Evolutionary conservation across 2,113 vertebrate species (phyloP).

Genomic region (Notothenia coriiceps): DNA sequence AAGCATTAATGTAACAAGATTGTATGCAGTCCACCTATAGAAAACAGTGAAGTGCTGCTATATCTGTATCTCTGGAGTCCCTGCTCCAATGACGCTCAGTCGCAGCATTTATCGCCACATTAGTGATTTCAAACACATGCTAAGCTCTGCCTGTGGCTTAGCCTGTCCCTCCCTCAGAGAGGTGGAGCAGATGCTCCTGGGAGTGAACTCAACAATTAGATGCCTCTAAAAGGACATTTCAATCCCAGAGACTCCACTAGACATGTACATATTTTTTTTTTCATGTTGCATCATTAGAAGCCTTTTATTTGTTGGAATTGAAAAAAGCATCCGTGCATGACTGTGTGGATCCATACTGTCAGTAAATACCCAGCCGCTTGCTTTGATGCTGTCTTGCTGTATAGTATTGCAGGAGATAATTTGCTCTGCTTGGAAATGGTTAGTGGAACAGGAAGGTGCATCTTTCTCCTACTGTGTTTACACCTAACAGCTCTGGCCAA

Average conservation of each 20-base stretch:
- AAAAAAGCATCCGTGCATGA: neutral
- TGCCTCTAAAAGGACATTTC: conserved; percentile 40
- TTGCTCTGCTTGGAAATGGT: conserved; percentile 3
- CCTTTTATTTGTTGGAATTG: conserved; percentile 14
- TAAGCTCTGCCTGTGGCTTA: conserved; percentile 45
- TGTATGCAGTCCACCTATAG: conserved; percentile 25
- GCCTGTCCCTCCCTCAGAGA: conserved; percentile 26
- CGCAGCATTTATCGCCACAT: conserved; percentile 50
- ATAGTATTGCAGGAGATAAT: conserved; percentile 19
- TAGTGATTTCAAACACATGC: conserved; percentile 53
- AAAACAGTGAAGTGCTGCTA: conserved; percentile 10
- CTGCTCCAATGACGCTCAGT: conserved; percentile 33
- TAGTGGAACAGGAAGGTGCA: conserved; percentile 8
- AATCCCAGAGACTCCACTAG: conserved; percentile 20
- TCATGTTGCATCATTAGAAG: conserved; percentile 4
- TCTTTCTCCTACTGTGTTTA: conserved; percentile 11
- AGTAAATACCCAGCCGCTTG: neutral
- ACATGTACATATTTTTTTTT: neutral
- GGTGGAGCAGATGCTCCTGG: conserved; percentile 22
- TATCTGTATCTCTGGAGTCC: neutral
- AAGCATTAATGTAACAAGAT: conserved; percentile 30
- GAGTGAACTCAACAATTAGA: conserved; percentile 46
- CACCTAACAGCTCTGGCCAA: conserved; percentile 39
- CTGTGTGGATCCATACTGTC: conserved; percentile 23
- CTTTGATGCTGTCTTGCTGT: conserved; percentile 40